Percentiles rank a stretch among this genome's conserved stretches.
Evolutionary conservation across 2,888 invertebrate species (phyloP).

Genomic region (Lysandra bellargus): DNA sequence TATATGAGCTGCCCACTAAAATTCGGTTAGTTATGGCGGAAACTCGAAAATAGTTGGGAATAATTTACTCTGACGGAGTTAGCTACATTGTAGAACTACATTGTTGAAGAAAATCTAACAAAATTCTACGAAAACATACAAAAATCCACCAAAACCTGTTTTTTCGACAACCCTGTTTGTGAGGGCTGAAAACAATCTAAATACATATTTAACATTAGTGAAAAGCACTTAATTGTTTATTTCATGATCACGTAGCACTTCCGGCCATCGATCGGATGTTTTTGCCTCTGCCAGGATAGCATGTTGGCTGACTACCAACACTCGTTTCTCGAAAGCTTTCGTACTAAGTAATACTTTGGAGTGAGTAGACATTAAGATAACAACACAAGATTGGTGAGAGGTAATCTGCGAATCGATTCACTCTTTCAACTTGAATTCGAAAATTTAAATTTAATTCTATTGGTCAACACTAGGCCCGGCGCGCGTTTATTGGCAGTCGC

Average conservation of each 20-base stretch:
- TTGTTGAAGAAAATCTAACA: too few species aligned
- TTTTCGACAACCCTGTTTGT: background rate
- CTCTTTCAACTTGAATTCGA: background rate
- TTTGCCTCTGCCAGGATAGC: background rate
- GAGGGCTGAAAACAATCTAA: too few species aligned
- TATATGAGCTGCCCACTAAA: constrained; percentile 13
- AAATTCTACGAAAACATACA: too few species aligned
- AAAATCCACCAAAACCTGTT: too few species aligned
- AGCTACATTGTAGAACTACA: constrained; percentile 4
- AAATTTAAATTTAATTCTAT: background rate
- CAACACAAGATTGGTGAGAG: background rate
- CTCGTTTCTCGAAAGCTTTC: constrained; percentile 7
- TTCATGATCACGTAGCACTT: constrained; percentile 18
- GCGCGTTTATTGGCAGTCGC: too few species aligned
- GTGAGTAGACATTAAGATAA: background rate
- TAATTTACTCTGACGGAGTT: constrained; percentile 12
- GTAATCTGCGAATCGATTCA: background rate
- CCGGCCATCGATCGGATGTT: constrained; percentile 20
- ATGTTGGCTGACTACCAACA: background rate
- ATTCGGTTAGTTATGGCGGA: constrained; percentile 22
- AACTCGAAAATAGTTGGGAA: constrained; percentile 5
- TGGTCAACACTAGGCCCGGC: too few species aligned
- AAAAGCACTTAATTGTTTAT: constrained; percentile 22
- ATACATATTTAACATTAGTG: background rate
- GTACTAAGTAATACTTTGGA: background rate